Conservation (phyloP, 2,888 invertebrate species). For the Polymixis flavicincta region DNA sequence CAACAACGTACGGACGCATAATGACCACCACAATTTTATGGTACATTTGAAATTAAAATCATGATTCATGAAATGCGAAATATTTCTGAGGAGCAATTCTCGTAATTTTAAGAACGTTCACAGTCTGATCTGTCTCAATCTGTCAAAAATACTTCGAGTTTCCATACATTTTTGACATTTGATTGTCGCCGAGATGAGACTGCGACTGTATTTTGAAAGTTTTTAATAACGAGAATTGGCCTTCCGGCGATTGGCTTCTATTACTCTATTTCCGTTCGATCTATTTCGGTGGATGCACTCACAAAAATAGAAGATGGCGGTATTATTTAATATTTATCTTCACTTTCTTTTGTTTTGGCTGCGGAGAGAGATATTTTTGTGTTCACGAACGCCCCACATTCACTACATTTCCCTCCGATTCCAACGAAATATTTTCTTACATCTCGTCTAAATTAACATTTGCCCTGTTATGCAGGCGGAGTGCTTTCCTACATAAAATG, state of each 20-base stretch:
- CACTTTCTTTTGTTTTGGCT: conserved; percentile 40
- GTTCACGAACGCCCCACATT: conserved; percentile 57
- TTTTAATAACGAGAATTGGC: too few relatives aligned
- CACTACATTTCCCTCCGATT: conserved; percentile 55
- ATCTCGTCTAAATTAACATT: conserved; percentile 61
- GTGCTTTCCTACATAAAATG: conserved; percentile 66
- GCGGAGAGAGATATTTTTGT: conserved; percentile 51
- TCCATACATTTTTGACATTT: too few relatives aligned
- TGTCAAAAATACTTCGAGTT: too few relatives aligned
- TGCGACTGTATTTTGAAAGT: too few relatives aligned
- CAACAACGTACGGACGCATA: conserved; percentile 12
- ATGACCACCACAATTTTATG: conserved; percentile 45
- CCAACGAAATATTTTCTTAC: conserved; percentile 61
- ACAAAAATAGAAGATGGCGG: conserved; percentile 23
- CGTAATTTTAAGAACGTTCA: too few relatives aligned
- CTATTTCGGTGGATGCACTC: conserved; percentile 42
- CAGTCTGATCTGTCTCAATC: too few relatives aligned
- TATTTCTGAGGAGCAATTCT: conserved; percentile 18
- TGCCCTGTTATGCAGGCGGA: conserved; percentile 51
- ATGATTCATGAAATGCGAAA: conserved; percentile 33
- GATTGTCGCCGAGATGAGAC: too few relatives aligned
- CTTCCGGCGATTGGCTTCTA: conserved; percentile 15
- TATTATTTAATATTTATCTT: conserved; percentile 58
- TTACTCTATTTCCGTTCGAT: conserved; percentile 48
- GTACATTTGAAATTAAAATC: conserved; percentile 46